Conservation (phyloP, 2,888 invertebrate species). For the Hetaerina titia region DNA sequence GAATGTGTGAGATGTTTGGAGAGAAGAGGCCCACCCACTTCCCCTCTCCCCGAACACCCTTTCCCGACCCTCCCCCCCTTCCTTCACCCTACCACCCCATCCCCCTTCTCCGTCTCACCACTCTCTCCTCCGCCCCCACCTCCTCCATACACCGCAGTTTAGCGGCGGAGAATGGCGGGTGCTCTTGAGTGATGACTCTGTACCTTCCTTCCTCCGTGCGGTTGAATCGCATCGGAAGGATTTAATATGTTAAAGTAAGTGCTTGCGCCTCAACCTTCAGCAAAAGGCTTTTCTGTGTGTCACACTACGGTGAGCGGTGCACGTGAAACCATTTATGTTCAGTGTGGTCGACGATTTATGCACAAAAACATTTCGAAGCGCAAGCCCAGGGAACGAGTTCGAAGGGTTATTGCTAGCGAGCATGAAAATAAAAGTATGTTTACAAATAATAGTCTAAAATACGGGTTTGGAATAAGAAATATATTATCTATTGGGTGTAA, state of each 20-base stretch:
- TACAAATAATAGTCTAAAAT: too few relatives aligned
- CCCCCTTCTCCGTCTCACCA: neutral
- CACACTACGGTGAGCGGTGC: neutral
- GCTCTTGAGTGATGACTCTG: constrained; percentile 46
- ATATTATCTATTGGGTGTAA: too few relatives aligned
- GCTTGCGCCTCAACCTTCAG: neutral
- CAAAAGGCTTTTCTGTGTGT: neutral
- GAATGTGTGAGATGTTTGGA: neutral
- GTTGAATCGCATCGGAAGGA: constrained; percentile 44
- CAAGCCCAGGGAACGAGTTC: neutral
- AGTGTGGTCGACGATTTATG: neutral
- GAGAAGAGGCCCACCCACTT: neutral
- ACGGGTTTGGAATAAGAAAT: too few relatives aligned
- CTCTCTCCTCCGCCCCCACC: neutral
- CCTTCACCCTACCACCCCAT: neutral
- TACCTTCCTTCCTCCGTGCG: constrained; percentile 33
- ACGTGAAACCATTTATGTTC: neutral
- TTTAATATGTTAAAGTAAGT: constrained; percentile 47
- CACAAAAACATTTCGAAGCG: neutral
- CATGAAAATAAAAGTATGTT: neutral
- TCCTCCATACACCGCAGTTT: constrained; percentile 22
- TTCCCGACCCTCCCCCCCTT: neutral
- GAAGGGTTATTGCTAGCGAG: neutral
- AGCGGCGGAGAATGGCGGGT: constrained; percentile 27
- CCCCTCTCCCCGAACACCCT: neutral